These are phyloP conservation scores for Baronia brevicornis DNA, from an alignment of 2,888 invertebrate genomes.

Conservation along the genomic window DNA sequence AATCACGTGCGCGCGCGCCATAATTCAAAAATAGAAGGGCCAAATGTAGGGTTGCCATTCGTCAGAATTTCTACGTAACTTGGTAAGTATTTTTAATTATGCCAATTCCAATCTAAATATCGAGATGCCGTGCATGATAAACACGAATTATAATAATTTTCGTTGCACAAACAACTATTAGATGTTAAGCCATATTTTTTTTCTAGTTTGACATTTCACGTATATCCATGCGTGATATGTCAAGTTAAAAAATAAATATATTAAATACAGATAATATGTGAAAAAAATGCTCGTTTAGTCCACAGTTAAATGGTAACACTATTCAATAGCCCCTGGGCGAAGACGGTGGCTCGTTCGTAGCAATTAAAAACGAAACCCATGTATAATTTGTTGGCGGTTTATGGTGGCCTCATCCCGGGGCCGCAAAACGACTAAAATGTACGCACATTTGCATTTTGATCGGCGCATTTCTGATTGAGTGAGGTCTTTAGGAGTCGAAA, in stretches of 20 bases:
- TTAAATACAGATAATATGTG: too few species aligned
- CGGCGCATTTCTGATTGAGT: conserved; percentile 62
- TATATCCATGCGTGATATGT: too few species aligned
- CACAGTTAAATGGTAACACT: conserved; percentile 14
- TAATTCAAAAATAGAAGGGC: conserved; percentile 68
- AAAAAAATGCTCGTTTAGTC: too few species aligned
- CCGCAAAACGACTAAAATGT: conserved; percentile 51
- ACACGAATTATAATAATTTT: not conserved
- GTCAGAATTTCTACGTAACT: not conserved
- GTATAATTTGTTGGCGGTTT: conserved; percentile 69
- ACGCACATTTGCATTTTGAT: conserved; percentile 59
- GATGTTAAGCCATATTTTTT: too few species aligned
- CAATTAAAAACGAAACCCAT: conserved; percentile 71
- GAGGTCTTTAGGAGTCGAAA: conserved; percentile 28
- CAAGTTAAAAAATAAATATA: too few species aligned
- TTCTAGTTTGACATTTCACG: too few species aligned
- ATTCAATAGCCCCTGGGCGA: conserved; percentile 47
- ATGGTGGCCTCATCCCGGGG: conserved; percentile 44
- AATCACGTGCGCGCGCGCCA: conserved; percentile 65
- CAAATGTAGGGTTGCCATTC: conserved; percentile 19
- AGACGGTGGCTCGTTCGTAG: conserved; percentile 65
- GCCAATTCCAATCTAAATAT: not conserved
- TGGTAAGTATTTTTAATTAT: conserved; percentile 2
- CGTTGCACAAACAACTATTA: not conserved
- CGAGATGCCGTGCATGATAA: not conserved